phyloP scores from a whole-genome alignment of 2,797 vertebrate genomes.

The Hoplostethus mediterraneus region DNA sequence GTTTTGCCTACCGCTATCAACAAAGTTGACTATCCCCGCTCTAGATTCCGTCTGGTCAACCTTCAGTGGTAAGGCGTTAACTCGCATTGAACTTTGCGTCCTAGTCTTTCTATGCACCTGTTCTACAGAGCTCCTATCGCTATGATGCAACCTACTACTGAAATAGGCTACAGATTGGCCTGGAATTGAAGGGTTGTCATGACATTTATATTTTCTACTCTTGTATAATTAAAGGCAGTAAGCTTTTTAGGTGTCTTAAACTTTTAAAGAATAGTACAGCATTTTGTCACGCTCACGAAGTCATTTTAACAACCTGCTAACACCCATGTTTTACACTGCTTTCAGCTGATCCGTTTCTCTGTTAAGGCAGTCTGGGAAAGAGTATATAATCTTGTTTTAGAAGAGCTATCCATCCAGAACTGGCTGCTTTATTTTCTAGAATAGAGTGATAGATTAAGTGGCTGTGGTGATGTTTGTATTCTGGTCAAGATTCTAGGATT shows the following conservation, averaged over 20 bases:
- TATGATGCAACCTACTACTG: background rate
- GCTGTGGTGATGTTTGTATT: conserved; percentile 15
- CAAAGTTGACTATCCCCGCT: background rate
- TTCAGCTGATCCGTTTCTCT: conserved; percentile 41
- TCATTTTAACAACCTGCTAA: conserved; percentile 15
- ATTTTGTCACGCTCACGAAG: conserved; percentile 1
- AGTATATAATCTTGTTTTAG: conserved; percentile 74
- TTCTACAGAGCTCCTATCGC: background rate
- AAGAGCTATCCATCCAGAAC: conserved; percentile 53
- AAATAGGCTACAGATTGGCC: background rate
- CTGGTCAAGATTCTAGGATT: conserved; percentile 46
- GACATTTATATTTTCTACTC: conserved; percentile 9
- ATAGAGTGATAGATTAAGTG: conserved; percentile 29
- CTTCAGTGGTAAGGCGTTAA: conserved; percentile 11
- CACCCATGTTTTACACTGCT: conserved; percentile 24
- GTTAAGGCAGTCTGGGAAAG: conserved; percentile 53
- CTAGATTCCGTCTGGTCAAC: background rate
- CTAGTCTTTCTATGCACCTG: conserved; percentile 7
- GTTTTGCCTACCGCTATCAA: background rate
- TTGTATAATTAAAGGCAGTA: background rate
- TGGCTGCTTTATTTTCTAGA: conserved; percentile 26
- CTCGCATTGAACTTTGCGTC: background rate
- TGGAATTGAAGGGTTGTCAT: background rate
- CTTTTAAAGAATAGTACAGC: background rate
- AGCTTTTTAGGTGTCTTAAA: background rate